Base-by-base conservation (phyloP, 1,140 invertebrate species). In the Mercenaria mercenaria region DNA sequence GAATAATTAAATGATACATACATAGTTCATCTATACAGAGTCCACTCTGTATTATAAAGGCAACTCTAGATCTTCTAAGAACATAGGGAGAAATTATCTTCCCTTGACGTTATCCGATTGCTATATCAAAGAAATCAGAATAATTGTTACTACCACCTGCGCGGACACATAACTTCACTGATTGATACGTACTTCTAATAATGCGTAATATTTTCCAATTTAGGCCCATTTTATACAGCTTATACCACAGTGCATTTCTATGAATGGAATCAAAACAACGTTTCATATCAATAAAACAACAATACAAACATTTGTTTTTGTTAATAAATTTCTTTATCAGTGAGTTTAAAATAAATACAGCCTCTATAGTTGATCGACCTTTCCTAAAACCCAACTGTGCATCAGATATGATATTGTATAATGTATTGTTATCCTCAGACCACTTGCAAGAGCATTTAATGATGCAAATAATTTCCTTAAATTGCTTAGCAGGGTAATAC, bases 391-490 rank as follows among this genome's bases (percentile, higher is more conserved):
- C 89, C n/a, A 85, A 87, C 41, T 90, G 83, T 0, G 81, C 74
- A 72, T 90, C 88, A 20, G 77, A 64, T 3, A 91, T 52, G 29
- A 89, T n/a, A n/a, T n/a, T n/a, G n/a, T n/a, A n/a, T n/a, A n/a
- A n/a, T n/a, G n/a, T 59, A 80, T 80, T 69, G 29, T 84, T 74
- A 47, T 82, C 18, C 6, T 77, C 67, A 41, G 20, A 85, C 39
- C 34, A 92, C 80, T 67, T 80, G 0, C 69, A 4, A 10, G 76
- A 43, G 72, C 88, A 64, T 91, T 91, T n/a, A 92, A 59, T 52
- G 86, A n/a, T 20, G 83, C 18, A 92, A 92, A 20, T 88, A 39
- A 52, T 92, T 91, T 43, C 47, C 50, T 29, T n/a, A 91, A 34
- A 52, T 59, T 67, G 47, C 83, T 87, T 4, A 90, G 10, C 20